Conservation (phyloP, 1,140 invertebrate genomes). For the Zeugodacus cucurbitae region DNA sequence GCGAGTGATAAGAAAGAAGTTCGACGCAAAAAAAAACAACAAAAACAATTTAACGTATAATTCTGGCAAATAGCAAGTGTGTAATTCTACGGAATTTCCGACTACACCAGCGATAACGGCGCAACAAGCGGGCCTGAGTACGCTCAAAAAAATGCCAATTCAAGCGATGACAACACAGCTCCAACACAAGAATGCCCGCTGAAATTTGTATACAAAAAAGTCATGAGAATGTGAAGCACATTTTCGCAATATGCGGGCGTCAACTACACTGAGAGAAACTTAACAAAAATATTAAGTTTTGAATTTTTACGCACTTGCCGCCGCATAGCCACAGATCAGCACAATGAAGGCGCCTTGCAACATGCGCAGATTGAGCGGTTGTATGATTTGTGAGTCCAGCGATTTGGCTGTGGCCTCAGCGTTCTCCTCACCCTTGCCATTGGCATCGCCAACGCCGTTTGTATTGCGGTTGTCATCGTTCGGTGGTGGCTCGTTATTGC, state of each 20-base stretch:
- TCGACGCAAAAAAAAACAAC: background rate
- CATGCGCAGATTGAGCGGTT: slow-evolving; percentile 74
- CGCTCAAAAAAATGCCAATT: background rate
- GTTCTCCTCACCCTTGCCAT: slow-evolving; percentile 49
- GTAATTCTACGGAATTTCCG: slow-evolving; percentile 23
- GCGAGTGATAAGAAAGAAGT: background rate
- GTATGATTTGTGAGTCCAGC: slow-evolving; percentile 61
- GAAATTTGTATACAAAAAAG: background rate
- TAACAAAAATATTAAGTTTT: background rate
- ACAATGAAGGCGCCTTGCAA: slow-evolving; percentile 76
- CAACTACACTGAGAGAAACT: background rate
- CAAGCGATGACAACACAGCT: slow-evolving; percentile 38
- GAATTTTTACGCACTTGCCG: slow-evolving; percentile 49
- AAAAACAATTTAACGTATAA: background rate
- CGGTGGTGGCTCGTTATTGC: background rate
- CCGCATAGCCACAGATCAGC: slow-evolving; percentile 69
- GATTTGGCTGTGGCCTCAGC: slow-evolving; percentile 19
- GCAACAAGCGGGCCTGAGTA: background rate
- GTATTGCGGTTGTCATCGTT: background rate
- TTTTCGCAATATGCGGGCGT: background rate
- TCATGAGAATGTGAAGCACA: background rate
- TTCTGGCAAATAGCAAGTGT: background rate
- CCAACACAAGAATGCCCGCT: slow-evolving; percentile 32
- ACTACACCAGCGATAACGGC: slow-evolving; percentile 17
- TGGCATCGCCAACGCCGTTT: slow-evolving; percentile 43